Base-by-base conservation (phyloP, 2,888 invertebrate species). In the Clostera curtula region DNA sequence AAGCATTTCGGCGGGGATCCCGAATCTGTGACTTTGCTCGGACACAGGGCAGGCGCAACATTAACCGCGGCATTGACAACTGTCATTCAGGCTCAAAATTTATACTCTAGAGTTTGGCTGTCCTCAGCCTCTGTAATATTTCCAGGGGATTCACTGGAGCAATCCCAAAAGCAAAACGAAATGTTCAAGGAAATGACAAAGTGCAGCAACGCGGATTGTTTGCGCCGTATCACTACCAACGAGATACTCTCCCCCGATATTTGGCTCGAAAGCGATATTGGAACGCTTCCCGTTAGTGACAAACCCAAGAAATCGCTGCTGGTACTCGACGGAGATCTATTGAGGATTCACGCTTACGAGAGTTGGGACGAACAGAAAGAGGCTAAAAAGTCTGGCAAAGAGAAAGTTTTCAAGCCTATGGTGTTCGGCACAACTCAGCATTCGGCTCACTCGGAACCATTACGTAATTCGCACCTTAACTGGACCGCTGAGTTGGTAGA, bases 31-130 rank as follows among this genome's bases (percentile, higher is more conserved):
- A 95, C 94, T 0, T 59, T 96, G 17, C 86, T 95, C 49, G 96
- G 95, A 0, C 94, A 95, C 58, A 87, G 93, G 11, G 93, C 95
- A 0, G 95, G 95, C 1, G 95, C 92, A 1, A 95, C 95, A 0
- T 69, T 95, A 7, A 91, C 93, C 0, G 90, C 93, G 1, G 92
- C 93, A 0, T 71, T 96, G 19, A 87, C 89, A 55, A 71, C 90
- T 40, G 63, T 87, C 80, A 6, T 76, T 64, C 43, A 86, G 29
- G 80, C 89, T 2, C 87, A 89, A 27, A 88, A 87, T 23, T 76
- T 94, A 3, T 95, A 94, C 54, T 80, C 90, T 0, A 80, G 90
- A 25, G 91, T 90, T 3, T 95, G 95, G 95, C 87, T 93, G 1
- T 89, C 93, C 0, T 93, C 93, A 2, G 87, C 92, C 0, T 89